Evolutionary conservation across 2,113 vertebrate genomes (phyloP), one percentile per base, ranked within the genome.

Genomic region (Sinocyclocheilus rhinocerous): DNA sequence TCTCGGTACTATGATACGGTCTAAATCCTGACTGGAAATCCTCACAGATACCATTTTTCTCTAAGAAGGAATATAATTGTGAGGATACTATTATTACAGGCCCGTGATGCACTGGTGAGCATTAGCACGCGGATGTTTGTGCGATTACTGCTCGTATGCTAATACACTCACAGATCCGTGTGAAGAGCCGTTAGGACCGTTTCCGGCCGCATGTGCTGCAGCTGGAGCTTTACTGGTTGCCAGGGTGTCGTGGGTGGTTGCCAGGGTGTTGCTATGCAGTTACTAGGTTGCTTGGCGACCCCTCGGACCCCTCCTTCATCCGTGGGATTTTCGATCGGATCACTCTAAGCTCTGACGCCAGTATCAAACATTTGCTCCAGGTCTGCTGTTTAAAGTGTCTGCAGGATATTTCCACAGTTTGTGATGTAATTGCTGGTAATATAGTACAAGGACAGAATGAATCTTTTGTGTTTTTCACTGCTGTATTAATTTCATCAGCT

Each of bases 361-460:
- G 50, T 52, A 52, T 52, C 12, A 52, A 52, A 52, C 50, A 52
- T 67, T 26, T 65, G 7, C 65, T 20, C 29, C 16, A 18, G 65
- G 6, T 69, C 6, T 69, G 33, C 29, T 4, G 65, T 55, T 9
- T 33, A 5, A 33, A 16, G 48, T 77, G 4, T 55, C 75, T 33
- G 4, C 24, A 55, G 20, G 48, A 77, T 57, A 20, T 33, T 33
- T 55, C 9, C 15, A 36, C 24, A 15, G 55, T 61, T 77, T 79
- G 52, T 79, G 76, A 79, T 79, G 76, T 42, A 79, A 79, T 79
- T 59, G 18, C 33, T 59, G 1, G 55, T 79, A 79, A 79, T 55
- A 6, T 79, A 11, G 11, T 33, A 4, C 55, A 61, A 39, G 76
- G 6, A 61, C 55, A 61, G 18, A 79, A 79, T 39, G 0, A 79